Evolutionary conservation across 2,888 invertebrate species (phyloP).

Genomic region (Ypsolopha scabrella): DNA sequence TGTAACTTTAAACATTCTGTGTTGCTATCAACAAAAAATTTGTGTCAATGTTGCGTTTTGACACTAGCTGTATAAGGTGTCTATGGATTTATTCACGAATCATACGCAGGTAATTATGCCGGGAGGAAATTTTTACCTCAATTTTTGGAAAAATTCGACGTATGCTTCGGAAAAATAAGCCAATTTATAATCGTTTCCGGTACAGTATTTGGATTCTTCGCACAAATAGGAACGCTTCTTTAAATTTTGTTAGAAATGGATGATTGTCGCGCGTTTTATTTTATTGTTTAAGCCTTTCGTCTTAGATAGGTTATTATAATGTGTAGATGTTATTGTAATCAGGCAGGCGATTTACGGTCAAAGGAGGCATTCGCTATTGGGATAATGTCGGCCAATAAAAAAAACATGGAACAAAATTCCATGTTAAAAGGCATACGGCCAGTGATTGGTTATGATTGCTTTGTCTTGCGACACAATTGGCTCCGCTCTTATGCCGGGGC

Average conservation of each 20-base stretch:
- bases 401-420: too few relatives aligned
- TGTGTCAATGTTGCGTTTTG: slow-evolving; percentile 28
- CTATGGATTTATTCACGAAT: too few relatives aligned
- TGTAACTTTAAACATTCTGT: slow-evolving; percentile 46
- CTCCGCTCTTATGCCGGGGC: not conserved
- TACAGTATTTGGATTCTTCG: not conserved
- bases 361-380: not conserved
- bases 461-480: too few relatives aligned
- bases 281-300: slow-evolving; percentile 42
- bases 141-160: too few relatives aligned
- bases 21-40: slow-evolving; percentile 39
- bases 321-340: slow-evolving; percentile 38
- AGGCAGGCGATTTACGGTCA: slow-evolving; percentile 24
- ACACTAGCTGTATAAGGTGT: too few relatives aligned
- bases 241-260: slow-evolving; percentile 14
- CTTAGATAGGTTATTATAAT: slow-evolving; percentile 58
- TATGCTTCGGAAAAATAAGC: too few relatives aligned
- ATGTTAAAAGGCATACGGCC: too few relatives aligned
- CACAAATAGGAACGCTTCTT: not conserved
- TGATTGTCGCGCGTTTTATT: slow-evolving; percentile 43
- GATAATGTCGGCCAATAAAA: too few relatives aligned
- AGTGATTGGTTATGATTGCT: too few relatives aligned
- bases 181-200: too few relatives aligned
- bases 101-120: too few relatives aligned
- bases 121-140: too few relatives aligned